Base-by-base conservation (phyloP, 2,113 vertebrate species). In the Hippoglossus stenolepis region DNA sequence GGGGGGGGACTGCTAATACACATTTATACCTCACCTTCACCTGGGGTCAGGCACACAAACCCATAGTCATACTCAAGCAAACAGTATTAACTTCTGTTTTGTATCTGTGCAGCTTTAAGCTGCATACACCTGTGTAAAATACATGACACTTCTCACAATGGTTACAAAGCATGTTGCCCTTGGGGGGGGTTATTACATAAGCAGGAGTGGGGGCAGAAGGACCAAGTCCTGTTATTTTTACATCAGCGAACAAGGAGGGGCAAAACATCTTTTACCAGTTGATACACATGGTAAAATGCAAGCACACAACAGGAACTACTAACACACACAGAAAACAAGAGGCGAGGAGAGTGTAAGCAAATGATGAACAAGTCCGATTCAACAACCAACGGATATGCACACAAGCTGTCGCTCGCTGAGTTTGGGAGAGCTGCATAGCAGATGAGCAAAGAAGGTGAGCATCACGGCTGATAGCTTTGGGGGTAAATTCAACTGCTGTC, bases 111-210 rank as follows among this genome's bases (percentile, higher is more conserved):
- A 47, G 75, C 1, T 65, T 11, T 21, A 56, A 31, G 20, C 17
- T 21, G 9, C 53, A 57, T 5, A 59, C 6, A 74, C 72, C 63
- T 80, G 67, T 26, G 57, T 56, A 57, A 35, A 65, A 83, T 43
- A 47, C 43, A 63, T 43, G 65, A 47, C 77, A 66, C 31, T 31
- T 31, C 6, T 31, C 62, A 60, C 24, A 66, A 70, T 8, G 60
- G 56, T 63, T 71, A 76, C 65, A 62, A 78, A 67, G 83, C 54
- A 61, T 45, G 35, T 24, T 72, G 67, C 56, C 75, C 84, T 87
- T 45, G 73, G 72, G 74, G 4, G 65, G 71, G 64, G 31, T 65
- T 66, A 70, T 91, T 90, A 86, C 63, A 59, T 88, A 90, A 90
- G 49, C 5, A 17, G 28, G 60, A 53, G 28, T 2, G 28, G 28